Evolutionary conservation across 2,797 vertebrate species (phyloP), one percentile per base, ranked within the genome.

Genomic region (Silurus aristotelis): DNA sequence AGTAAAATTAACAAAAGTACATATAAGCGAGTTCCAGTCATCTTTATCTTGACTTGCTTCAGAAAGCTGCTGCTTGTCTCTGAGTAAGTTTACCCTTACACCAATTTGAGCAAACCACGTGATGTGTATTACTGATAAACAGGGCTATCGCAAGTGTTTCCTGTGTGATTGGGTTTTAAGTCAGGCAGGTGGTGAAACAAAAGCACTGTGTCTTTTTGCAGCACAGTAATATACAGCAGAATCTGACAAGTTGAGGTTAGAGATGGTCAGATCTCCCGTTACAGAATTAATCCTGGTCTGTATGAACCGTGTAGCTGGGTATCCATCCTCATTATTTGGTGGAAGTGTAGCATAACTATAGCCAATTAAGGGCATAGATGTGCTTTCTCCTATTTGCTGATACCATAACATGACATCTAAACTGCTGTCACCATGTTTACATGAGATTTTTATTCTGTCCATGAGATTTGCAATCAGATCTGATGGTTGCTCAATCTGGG

Each of bases 401-500:
- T 89, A 89, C 89, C 89, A 89, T 77, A 89, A 81, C 87, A 88
- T 89, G n/a, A 87, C 14, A 77, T 87, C 25, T 77, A 86, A 83
- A 80, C 56, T 56, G 6, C 1, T 70, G 55, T 86, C 75, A 0
- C 80, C 0, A 7, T 90, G 88, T 38, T 19, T 79, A 31, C 89
- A 90, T 8, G 48, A n/a, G 9, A 90, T 88, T 38, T 38, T 60
- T 1, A 83, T 73, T 19, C 75, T 9, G 1, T 70, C 73, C 0
- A 1, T n/a, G 31, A 1, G 56, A 15, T 43, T 61, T 64, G 1
- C 61, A 5, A 87, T 60, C 6, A 70, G 9, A 63, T 83, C 56
- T 19, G 0, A 22, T 58, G 82, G 68, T n/a, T 88, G 89, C 10
- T 88, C 48, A 55, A 88, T 22, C 31, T n/a, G n/a, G 83, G 75